Evolutionary conservation across 2,113 vertebrate genomes (phyloP).

Genomic region (Paratilapia polleni): DNA sequence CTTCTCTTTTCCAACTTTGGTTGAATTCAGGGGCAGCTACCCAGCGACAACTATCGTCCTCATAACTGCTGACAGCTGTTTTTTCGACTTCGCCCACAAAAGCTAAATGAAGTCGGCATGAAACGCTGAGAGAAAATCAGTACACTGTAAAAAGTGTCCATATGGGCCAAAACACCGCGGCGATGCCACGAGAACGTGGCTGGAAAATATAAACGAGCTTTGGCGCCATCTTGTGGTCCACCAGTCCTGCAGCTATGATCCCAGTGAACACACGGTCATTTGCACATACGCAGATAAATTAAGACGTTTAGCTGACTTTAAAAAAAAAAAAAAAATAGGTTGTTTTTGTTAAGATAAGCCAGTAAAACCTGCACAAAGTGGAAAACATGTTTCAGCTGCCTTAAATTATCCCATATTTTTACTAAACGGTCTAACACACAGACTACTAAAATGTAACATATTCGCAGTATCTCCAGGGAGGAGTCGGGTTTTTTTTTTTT

Average conservation of each 20-base stretch:
- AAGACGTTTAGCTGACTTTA: too few species aligned
- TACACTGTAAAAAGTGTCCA: not conserved
- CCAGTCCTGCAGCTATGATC: accelerated
- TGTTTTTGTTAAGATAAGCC: not conserved
- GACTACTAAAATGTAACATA: too few species aligned
- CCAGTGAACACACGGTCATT: not conserved
- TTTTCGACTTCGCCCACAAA: not conserved
- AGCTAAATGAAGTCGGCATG: not conserved
- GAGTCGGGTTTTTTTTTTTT: too few species aligned
- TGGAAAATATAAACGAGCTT: accelerated
- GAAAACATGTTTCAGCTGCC: not conserved
- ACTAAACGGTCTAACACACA: too few species aligned
- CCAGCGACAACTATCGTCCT: not conserved
- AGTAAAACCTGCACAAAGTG: accelerated
- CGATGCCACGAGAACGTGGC: accelerated
- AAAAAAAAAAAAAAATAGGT: not conserved
- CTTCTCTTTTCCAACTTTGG: not conserved
- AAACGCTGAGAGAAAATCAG: not conserved
- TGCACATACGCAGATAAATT: not conserved
- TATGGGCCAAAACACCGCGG: not conserved
- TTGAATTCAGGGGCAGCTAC: not conserved
- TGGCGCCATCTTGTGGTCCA: not conserved
- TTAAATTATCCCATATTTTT: not conserved
- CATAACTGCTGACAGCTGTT: not conserved
- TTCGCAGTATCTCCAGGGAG: too few species aligned